These are phyloP conservation scores for Emydocephalus ijimae DNA, from an alignment of 2,113 vertebrate genomes.

Conservation along the genomic window DNA sequence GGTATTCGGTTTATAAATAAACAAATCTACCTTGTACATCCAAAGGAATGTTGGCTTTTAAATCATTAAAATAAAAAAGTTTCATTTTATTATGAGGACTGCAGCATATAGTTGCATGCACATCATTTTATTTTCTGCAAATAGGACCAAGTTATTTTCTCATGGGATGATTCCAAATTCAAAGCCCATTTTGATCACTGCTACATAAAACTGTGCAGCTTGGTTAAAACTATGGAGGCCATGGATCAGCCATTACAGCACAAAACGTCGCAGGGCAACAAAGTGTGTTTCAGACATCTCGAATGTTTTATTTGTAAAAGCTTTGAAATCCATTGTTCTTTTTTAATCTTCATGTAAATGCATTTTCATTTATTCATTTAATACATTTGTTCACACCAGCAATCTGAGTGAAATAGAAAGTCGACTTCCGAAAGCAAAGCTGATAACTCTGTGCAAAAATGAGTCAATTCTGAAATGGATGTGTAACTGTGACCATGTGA, in stretches of 20 bases:
- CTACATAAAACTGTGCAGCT: conserved; percentile 35
- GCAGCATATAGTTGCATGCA: conserved; percentile 27
- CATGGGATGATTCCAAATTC: neutral
- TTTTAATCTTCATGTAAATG: conserved; percentile 61
- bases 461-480: conserved; percentile 84
- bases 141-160: conserved; percentile 29
- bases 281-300: conserved; percentile 55
- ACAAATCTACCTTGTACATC: conserved; percentile 27
- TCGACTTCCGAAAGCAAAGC: conserved; percentile 79
- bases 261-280: conserved; percentile 14
- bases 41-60: conserved; percentile 45
- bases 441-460: conserved; percentile 80
- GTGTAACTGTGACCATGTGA: conserved; percentile 82
- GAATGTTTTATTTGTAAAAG: conserved; percentile 54
- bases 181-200: conserved; percentile 50
- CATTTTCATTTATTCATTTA: conserved; percentile 64
- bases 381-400: conserved; percentile 68
- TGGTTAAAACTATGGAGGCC: conserved; percentile 35
- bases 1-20: conserved; percentile 23
- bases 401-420: conserved; percentile 86
- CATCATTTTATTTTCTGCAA: conserved; percentile 36
- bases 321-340: conserved; percentile 61
- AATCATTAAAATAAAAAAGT: conserved; percentile 39
- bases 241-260: conserved; percentile 41
- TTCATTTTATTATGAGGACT: neutral